Conservation (phyloP, 2,797 vertebrate genomes). For the Agapornis canus region DNA sequence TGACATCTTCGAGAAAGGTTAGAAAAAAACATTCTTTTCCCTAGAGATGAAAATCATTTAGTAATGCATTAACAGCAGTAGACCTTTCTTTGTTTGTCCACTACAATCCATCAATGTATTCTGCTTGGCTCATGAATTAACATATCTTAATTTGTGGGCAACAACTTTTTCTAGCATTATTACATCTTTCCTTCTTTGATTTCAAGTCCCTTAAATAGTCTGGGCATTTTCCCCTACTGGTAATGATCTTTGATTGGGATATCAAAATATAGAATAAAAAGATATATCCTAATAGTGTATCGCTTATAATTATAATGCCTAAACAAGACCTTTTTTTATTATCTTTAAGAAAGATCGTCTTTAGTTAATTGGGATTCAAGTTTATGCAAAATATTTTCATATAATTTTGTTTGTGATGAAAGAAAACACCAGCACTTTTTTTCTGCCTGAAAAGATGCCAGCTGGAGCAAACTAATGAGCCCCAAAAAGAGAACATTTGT, state of each 20-base stretch:
- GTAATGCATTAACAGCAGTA: slow-evolving; percentile 6
- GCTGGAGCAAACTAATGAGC: slow-evolving; percentile 41
- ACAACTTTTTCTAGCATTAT: slow-evolving; percentile 7
- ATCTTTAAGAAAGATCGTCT: not conserved
- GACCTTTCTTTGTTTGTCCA: slow-evolving; percentile 18
- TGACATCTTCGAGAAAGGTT: not conserved
- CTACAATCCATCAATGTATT: slow-evolving; percentile 25
- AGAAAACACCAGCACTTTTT: not conserved
- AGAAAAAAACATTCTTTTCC: slow-evolving; percentile 39
- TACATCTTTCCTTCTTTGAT: slow-evolving; percentile 46
- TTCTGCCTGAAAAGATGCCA: slow-evolving; percentile 22
- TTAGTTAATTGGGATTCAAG: not conserved
- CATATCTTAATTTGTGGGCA: slow-evolving; percentile 54
- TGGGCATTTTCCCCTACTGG: not conserved
- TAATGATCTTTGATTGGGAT: not conserved
- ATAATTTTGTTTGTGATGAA: not conserved
- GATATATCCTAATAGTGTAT: not conserved
- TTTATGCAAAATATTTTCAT: slow-evolving; percentile 4
- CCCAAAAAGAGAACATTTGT: slow-evolving; percentile 31
- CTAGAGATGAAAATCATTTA: slow-evolving; percentile 60
- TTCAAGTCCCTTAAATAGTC: not conserved
- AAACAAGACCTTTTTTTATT: not conserved
- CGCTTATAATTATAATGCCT: not conserved
- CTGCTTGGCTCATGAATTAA: slow-evolving; percentile 52
- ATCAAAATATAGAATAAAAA: not conserved